Conservation (phyloP, 2,113 vertebrate species). For the Marmota flaviventris region DNA sequence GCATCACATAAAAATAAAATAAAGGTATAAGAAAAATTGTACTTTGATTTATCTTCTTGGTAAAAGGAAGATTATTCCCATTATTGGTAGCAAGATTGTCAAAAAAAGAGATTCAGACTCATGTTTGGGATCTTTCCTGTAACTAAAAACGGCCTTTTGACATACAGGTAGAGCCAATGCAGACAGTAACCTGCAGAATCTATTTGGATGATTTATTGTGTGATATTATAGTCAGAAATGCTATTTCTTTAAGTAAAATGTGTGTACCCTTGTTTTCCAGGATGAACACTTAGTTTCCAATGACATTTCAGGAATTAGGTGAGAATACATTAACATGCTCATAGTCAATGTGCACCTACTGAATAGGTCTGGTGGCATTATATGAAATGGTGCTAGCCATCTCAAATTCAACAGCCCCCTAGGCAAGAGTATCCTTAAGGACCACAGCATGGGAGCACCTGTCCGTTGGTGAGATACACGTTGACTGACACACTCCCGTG, state of each 20-base stretch:
- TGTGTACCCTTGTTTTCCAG: neutral
- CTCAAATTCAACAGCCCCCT: neutral
- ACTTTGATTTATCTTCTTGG: slow-evolving; percentile 10
- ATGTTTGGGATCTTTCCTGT: neutral
- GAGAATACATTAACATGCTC: neutral
- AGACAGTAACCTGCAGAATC: neutral
- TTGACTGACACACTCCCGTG: accelerated
- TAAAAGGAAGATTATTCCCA: neutral
- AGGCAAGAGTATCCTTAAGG: neutral
- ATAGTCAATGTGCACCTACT: neutral
- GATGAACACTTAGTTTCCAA: neutral
- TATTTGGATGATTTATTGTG: neutral
- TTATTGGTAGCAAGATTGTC: slow-evolving; percentile 9
- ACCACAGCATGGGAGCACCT: neutral
- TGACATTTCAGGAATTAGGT: neutral
- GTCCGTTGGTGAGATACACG: neutral
- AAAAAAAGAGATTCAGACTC: neutral
- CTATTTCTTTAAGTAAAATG: neutral
- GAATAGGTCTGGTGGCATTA: too few relatives aligned
- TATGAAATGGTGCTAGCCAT: neutral
- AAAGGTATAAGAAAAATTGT: neutral
- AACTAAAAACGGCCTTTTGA: slow-evolving; percentile 1
- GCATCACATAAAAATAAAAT: too few relatives aligned
- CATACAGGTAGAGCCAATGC: neutral
- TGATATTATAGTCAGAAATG: neutral